Evolutionary conservation across 2,888 invertebrate species (phyloP).

Genomic region (Cheilosia variabilis): DNA sequence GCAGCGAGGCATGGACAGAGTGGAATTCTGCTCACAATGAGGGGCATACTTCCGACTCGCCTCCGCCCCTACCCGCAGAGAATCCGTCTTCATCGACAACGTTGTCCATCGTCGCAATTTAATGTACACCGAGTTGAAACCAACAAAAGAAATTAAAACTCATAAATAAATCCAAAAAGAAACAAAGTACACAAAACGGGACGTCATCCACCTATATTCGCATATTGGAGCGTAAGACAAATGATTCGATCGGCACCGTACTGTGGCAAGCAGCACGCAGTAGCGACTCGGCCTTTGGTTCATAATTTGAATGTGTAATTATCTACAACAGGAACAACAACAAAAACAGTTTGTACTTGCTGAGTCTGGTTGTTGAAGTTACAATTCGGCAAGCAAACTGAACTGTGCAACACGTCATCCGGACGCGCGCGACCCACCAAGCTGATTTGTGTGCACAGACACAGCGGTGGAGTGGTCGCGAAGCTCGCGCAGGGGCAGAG

Average conservation of each 20-base stretch:
- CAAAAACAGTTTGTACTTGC: constrained; percentile 30
- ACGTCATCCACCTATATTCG: constrained; percentile 73
- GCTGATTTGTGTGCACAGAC: constrained; percentile 48
- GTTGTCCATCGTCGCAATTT: constrained; percentile 50
- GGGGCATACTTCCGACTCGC: constrained; percentile 52
- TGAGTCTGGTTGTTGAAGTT: constrained; percentile 55
- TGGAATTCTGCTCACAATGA: constrained; percentile 51
- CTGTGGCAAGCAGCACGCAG: constrained; percentile 6
- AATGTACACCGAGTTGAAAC: constrained; percentile 63
- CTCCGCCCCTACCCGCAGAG: constrained; percentile 18
- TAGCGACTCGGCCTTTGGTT: constrained; percentile 41
- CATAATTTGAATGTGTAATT: constrained; percentile 68
- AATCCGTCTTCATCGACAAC: constrained; percentile 51
- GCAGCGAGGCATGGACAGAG: constrained; percentile 53
- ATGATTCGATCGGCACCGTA: constrained; percentile 52
- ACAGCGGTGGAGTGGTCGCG: not conserved
- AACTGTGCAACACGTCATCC: constrained; percentile 64
- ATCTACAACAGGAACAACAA: constrained; percentile 33
- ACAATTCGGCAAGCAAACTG: constrained; percentile 55
- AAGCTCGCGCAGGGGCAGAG: not conserved
- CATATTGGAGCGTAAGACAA: constrained; percentile 66
- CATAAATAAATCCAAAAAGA: constrained; percentile 64
- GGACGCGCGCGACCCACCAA: constrained; percentile 64
- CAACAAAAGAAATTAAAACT: constrained; percentile 70
- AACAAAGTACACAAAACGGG: constrained; percentile 59